Evolutionary conservation across 2,113 vertebrate species (phyloP).

Genomic region (Picathartes gymnocephalus): DNA sequence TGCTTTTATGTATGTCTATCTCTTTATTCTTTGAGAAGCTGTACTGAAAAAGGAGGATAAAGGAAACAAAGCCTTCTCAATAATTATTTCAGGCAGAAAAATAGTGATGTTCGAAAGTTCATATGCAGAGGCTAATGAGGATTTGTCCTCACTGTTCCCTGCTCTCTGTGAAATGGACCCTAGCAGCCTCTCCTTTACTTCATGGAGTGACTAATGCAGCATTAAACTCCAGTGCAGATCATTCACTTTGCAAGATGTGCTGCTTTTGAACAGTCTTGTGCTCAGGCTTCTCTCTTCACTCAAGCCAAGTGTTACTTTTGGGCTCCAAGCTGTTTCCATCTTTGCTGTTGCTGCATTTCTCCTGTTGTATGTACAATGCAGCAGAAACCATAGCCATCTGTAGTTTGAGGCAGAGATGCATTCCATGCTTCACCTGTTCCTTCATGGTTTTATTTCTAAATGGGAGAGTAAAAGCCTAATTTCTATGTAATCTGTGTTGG

Average conservation of each 20-base stretch:
- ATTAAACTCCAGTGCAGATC: not conserved
- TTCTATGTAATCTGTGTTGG: not conserved
- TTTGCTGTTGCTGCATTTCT: not conserved
- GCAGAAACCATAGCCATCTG: not conserved
- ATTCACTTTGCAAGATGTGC: not conserved
- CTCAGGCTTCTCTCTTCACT: not conserved
- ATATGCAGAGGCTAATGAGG: not conserved
- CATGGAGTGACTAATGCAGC: not conserved
- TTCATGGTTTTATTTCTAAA: not conserved
- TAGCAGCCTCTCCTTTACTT: not conserved
- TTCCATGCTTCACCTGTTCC: not conserved
- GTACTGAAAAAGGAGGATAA: not conserved
- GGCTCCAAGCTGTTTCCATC: not conserved
- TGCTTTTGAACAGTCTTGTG: not conserved
- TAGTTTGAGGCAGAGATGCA: not conserved
- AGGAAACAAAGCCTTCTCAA: not conserved
- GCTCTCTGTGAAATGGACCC: not conserved
- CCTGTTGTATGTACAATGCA: accelerated
- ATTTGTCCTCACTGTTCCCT: not conserved
- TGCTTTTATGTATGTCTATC: not conserved
- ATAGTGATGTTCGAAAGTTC: not conserved
- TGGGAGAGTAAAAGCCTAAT: not conserved
- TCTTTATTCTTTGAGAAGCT: not conserved
- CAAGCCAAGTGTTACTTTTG: not conserved
- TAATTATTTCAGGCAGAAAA: not conserved